Base-by-base conservation (phyloP, 2,113 vertebrate genomes). In the Cryptomyrus ogoouensis region DNA sequence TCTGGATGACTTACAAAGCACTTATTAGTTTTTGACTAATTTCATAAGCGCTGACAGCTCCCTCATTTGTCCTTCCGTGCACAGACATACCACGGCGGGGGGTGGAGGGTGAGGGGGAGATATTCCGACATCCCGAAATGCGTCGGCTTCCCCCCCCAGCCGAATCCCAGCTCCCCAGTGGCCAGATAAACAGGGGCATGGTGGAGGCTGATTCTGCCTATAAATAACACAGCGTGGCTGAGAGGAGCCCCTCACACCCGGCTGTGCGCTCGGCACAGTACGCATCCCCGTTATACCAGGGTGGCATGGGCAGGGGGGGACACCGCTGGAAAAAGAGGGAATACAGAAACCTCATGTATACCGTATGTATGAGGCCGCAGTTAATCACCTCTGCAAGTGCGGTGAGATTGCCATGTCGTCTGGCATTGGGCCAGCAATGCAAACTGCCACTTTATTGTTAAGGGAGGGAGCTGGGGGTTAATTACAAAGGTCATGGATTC, bases 191-290 rank as follows among this genome's bases (percentile, higher is more conserved):
- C 47, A 31, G 49, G 27, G 15, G 8, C 89, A 47, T 70, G 39
- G 39, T 50, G 39, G 50, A n/a, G 15, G 58, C 31, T 9, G 85
- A 58, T 46, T 49, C n/a, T 70, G 46, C 35, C 84, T 87, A 87
- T 87, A 77, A 90, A 87, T 87, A 90, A 62, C 5, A 39, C 1
- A 21, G n/a, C 15, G 46, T 90, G 83, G 80, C 89, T 87, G 21
- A 87, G 5, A 35, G 85, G 46, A n/a, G 85, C 56, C 80, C 62
- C 27, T 90, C 83, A 90, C 89, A 52, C 83, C 56, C 74, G 46
- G 21, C 84, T 87, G 84, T 10, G n/a, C 8, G 3, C n/a, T n/a
- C 10, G 1, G 46, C 42, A 86, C 47, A n/a, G 15, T 27, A 5
- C 1, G 1, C 42, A 49, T 3, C 5, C 50, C 15, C 10, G 17